A percentile compares a stretch with the other conserved stretches of the same genome.
Conservation (phyloP, 1,140 invertebrate genomes). For the Heliconius hermathena region DNA sequence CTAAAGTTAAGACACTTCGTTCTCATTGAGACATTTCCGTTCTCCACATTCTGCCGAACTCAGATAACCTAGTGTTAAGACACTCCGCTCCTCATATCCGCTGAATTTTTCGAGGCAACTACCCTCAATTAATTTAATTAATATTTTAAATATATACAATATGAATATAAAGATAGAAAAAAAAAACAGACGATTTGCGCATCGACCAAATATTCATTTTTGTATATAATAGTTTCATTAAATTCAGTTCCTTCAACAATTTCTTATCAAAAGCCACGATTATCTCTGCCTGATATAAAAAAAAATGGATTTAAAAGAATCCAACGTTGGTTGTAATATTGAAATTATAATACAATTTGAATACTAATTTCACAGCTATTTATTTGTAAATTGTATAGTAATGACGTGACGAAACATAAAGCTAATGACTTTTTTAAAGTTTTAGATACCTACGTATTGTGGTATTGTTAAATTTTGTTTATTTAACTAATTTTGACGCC, state of each 20-base stretch:
- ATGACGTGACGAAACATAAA: background rate
- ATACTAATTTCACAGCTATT: constrained; percentile 8
- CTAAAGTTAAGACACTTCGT: too few relatives aligned
- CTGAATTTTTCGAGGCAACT: too few relatives aligned
- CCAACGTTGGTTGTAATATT: constrained; percentile 1
- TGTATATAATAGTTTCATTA: background rate
- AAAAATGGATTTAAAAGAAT: constrained; percentile 6
- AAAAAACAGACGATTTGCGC: background rate
- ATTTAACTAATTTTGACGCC: background rate
- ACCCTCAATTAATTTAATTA: too few relatives aligned
- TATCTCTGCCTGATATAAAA: constrained; percentile 4
- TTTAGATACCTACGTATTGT: background rate
- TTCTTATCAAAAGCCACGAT: background rate
- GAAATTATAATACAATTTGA: constrained; percentile 13
- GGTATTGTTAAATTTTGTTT: background rate
- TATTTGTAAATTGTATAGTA: constrained; percentile 3
- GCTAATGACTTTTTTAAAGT: constrained; percentile 8
- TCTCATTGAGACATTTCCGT: too few relatives aligned
- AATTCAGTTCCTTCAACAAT: background rate
- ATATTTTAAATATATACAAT: too few relatives aligned
- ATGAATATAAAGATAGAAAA: background rate
- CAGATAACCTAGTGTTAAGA: too few relatives aligned
- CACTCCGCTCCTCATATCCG: too few relatives aligned
- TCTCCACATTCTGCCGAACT: too few relatives aligned
- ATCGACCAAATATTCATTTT: background rate